Evolutionary conservation across 1,140 invertebrate species (phyloP).

Genomic region (Tigriopus japonicus): DNA sequence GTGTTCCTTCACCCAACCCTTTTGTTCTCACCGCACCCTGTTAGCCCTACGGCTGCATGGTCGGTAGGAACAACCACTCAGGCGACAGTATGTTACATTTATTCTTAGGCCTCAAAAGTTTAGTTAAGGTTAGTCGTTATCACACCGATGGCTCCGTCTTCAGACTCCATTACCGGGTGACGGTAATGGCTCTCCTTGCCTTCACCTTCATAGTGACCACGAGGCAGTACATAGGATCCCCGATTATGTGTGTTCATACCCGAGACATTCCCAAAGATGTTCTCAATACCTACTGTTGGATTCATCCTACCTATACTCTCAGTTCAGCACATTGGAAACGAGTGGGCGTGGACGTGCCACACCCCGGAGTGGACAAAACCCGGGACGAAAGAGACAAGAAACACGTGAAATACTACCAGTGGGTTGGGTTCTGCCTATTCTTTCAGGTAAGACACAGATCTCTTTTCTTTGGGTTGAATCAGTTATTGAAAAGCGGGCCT

Average conservation of each 20-base stretch:
- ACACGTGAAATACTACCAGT: conserved; percentile 24
- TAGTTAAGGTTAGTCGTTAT: conserved; percentile 14
- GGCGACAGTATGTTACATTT: conserved; percentile 12
- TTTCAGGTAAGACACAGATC: conserved; percentile 18
- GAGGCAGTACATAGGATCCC: conserved; percentile 33
- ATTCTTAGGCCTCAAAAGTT: conserved; percentile 13
- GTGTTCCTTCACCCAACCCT: no score
- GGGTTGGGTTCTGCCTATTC: conserved; percentile 25
- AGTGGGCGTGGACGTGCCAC: conserved; percentile 17
- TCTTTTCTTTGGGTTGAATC: no score
- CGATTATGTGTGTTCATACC: conserved; percentile 27
- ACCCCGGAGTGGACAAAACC: conserved; percentile 21
- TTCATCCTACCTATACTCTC: conserved; percentile 26
- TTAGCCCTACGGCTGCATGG: no score
- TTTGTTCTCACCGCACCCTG: no score
- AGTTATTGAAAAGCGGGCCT: no score
- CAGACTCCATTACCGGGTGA: conserved; percentile 32
- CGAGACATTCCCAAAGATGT: conserved; percentile 27
- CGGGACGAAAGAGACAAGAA: conserved; percentile 15
- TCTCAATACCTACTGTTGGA: conserved; percentile 30
- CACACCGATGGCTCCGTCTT: conserved; percentile 33
- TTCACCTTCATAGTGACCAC: conserved; percentile 33
- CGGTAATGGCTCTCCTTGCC: conserved; percentile 32
- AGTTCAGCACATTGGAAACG: conserved; percentile 14
- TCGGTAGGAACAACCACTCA: no score